Conservation (phyloP, 2,113 vertebrate species). For the Oncorhynchus masou region DNA sequence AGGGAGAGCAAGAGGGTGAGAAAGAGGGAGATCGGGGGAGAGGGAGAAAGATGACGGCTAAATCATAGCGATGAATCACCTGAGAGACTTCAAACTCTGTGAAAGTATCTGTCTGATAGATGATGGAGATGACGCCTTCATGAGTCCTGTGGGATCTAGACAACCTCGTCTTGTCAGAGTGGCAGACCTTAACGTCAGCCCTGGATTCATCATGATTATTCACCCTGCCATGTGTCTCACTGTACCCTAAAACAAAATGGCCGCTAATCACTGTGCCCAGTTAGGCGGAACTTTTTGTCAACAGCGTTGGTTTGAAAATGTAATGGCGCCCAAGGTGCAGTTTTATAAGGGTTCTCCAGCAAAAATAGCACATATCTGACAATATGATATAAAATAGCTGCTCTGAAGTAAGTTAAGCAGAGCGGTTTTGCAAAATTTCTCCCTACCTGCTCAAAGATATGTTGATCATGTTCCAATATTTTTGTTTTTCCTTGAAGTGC, state of each 20-base stretch:
- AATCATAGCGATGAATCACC: not conserved
- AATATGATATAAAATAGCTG: not conserved
- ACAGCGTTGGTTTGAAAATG: not conserved
- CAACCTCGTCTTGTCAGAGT: not conserved
- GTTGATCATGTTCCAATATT: not conserved
- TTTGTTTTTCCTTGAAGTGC: not conserved
- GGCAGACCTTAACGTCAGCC: not conserved
- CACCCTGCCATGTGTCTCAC: not conserved
- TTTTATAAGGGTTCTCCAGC: not conserved
- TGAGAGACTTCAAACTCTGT: not conserved
- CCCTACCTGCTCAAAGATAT: not conserved
- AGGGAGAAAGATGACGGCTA: not conserved
- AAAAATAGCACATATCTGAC: not conserved
- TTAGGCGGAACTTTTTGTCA: constrained; percentile 1
- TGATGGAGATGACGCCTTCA: not conserved
- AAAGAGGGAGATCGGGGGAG: not conserved
- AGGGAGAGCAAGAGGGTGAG: not conserved
- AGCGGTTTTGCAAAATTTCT: not conserved
- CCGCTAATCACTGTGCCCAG: not conserved
- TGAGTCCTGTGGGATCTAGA: not conserved
- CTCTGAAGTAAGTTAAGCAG: not conserved
- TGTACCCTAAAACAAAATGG: not conserved
- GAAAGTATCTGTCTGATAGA: not conserved
- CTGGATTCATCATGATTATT: not conserved
- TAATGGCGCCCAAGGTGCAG: not conserved